A percentile compares a stretch with the other conserved stretches of the same genome.
Conservation (phyloP, 2,888 invertebrate genomes). For the Cephus pygmeus region DNA sequence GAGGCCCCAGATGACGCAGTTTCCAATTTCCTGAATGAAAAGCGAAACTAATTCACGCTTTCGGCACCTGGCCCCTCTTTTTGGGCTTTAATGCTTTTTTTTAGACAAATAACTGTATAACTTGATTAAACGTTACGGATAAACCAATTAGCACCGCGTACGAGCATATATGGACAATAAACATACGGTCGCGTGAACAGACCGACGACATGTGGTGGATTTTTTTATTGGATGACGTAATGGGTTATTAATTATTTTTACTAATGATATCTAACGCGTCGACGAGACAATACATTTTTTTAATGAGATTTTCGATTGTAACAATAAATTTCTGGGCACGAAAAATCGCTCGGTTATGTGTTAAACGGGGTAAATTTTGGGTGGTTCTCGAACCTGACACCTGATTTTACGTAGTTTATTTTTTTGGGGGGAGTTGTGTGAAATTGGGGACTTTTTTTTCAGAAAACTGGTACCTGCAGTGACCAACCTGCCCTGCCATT, state of each 20-base stretch:
- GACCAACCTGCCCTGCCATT: slow-evolving; percentile 56
- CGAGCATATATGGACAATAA: background rate
- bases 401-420: background rate
- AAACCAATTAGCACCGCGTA: slow-evolving; percentile 8
- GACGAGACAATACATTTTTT: background rate
- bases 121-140: background rate
- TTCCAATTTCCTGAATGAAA: slow-evolving; percentile 60
- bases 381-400: background rate
- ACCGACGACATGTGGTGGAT: background rate
- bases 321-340: background rate
- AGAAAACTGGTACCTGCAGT: slow-evolving; percentile 52
- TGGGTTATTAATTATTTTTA: background rate
- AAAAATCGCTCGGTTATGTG: background rate
- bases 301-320: background rate
- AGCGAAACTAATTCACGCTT: slow-evolving; percentile 52
- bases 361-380: background rate
- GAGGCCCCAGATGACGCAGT: slow-evolving; percentile 57
- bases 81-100: slow-evolving; percentile 18
- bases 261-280: background rate
- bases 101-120: slow-evolving; percentile 5
- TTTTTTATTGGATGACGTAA: background rate
- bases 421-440: slow-evolving; percentile 20
- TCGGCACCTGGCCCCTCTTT: slow-evolving; percentile 50
- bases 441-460: slow-evolving; percentile 21
- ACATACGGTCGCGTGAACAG: background rate